A percentile compares a stretch with the other conserved stretches of the same genome.
These are phyloP conservation scores for Mico argentatus DNA, from an alignment of 2,797 vertebrate species.

Conservation along the genomic window DNA sequence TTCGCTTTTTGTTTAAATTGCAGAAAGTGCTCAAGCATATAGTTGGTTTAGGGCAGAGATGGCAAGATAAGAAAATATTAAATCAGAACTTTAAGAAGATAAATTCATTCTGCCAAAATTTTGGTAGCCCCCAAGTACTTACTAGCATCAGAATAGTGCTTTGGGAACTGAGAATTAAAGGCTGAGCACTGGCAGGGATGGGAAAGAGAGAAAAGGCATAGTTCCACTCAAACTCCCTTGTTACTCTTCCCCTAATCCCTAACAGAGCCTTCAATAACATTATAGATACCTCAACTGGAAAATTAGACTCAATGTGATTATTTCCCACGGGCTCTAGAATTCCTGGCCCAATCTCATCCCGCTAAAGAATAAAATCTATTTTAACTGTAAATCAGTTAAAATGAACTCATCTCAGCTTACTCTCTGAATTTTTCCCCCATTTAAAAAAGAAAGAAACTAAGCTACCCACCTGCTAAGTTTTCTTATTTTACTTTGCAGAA, in stretches of 20 bases:
- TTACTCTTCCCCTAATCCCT: background rate
- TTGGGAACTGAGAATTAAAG: background rate
- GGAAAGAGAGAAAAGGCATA: background rate
- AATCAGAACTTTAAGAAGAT: constrained; percentile 38
- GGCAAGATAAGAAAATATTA: background rate
- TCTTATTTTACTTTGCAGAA: constrained; percentile 40
- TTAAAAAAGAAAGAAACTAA: constrained; percentile 38
- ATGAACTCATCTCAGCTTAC: constrained; percentile 46
- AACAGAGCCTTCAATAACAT: background rate
- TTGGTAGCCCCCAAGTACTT: background rate
- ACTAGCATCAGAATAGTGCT: background rate
- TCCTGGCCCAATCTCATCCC: background rate
- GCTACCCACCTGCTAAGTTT: constrained; percentile 5
- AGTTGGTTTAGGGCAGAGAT: background rate
- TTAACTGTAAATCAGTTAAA: constrained; percentile 53
- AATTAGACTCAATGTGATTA: constrained; percentile 54
- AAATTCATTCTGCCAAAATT: constrained; percentile 45
- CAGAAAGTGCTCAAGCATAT: background rate
- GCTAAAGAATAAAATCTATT: constrained; percentile 63
- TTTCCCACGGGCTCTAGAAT: constrained; percentile 55
- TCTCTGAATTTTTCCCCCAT: constrained; percentile 31
- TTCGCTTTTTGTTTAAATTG: constrained; percentile 8
- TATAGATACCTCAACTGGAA: constrained; percentile 1
- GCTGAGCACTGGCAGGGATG: background rate
- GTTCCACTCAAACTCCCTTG: background rate